These are phyloP conservation scores for Rhagoletis zephyria DNA, from an alignment of 1,140 invertebrate genomes.

Conservation along the genomic window DNA sequence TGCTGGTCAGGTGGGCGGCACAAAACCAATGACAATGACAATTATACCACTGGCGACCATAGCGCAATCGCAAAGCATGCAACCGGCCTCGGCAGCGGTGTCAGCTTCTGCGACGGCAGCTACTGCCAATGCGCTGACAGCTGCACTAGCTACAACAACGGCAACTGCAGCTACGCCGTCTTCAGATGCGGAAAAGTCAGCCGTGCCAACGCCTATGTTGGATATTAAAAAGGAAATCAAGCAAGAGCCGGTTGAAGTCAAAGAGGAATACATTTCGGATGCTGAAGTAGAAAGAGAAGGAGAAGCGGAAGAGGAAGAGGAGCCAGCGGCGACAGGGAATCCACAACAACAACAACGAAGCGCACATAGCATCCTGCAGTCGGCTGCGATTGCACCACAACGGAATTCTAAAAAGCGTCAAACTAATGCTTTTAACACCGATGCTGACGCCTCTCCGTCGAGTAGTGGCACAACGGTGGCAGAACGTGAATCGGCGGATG, in stretches of 20 bases:
- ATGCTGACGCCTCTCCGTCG: slow-evolving; percentile 14
- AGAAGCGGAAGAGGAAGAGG: neutral
- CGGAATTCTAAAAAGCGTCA: neutral
- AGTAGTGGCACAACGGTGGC: slow-evolving; percentile 1
- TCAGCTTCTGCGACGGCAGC: neutral
- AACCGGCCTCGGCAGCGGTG: neutral
- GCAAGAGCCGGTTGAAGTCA: slow-evolving; percentile 62
- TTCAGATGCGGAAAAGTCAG: slow-evolving; percentile 39
- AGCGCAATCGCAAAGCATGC: slow-evolving; percentile 58
- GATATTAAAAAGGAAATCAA: slow-evolving; percentile 70
- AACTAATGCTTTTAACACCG: slow-evolving; percentile 1
- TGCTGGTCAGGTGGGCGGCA: slow-evolving; percentile 56
- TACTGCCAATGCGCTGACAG: neutral
- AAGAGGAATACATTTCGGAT: slow-evolving; percentile 57
- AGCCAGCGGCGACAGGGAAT: neutral
- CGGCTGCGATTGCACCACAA: neutral
- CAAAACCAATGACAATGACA: slow-evolving; percentile 68
- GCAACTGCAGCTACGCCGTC: slow-evolving; percentile 30
- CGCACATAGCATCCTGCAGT: neutral
- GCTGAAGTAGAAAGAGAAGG: slow-evolving; percentile 46
- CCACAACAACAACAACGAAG: neutral
- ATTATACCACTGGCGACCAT: slow-evolving; percentile 69
- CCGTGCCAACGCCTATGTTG: slow-evolving; percentile 64
- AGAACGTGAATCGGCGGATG: neutral
- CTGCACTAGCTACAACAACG: slow-evolving; percentile 44